Conservation (phyloP, 2,113 vertebrate genomes). For the Hylia prasina region DNA sequence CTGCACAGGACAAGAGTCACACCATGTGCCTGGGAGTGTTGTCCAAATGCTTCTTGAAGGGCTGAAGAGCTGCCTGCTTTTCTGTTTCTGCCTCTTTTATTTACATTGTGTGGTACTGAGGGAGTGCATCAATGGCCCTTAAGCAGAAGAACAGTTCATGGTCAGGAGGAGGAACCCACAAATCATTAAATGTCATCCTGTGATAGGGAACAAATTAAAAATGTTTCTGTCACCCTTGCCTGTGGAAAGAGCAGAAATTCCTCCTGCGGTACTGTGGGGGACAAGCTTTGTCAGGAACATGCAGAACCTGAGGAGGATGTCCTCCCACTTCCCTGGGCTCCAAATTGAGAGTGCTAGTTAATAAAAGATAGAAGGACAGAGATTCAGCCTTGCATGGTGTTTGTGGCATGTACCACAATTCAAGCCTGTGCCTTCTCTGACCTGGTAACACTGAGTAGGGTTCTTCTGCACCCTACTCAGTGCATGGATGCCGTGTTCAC, state of each 20-base stretch:
- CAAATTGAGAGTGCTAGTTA: neutral
- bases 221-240: neutral
- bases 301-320: neutral
- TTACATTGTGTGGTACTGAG: accelerated
- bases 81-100: neutral
- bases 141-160: neutral
- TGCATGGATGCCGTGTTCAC: neutral
- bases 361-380: neutral
- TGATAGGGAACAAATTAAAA: neutral
- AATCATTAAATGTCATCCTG: neutral
- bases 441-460: neutral
- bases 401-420: neutral
- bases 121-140: neutral
- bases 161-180: neutral
- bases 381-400: accelerated
- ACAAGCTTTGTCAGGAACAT: neutral
- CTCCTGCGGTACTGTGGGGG: neutral
- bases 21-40: neutral
- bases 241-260: neutral
- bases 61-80: neutral
- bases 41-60: neutral
- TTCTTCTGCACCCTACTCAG: neutral
- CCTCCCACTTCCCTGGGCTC: neutral
- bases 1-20: neutral
- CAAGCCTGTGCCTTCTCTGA: neutral